Base-by-base conservation (phyloP, 1,140 invertebrate genomes). In the Mesaphorura yosii region DNA sequence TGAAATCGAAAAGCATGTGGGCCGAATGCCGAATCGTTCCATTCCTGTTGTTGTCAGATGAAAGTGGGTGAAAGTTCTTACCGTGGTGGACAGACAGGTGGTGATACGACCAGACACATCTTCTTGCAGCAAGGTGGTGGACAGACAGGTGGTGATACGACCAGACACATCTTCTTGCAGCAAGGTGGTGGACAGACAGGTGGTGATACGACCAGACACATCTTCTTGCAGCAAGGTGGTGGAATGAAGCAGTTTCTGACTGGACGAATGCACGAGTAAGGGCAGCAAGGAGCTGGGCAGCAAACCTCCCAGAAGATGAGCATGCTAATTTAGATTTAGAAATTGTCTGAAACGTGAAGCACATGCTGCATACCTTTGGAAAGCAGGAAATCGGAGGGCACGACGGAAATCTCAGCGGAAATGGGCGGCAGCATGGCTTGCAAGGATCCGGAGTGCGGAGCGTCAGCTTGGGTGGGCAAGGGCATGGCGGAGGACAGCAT, bases 201-300 rank as follows among this genome's bases (percentile, higher is more conserved):
- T 28, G n/a, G 1, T 5, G n/a, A 26, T 28, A 1, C 7, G 17
- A 46, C 6, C 17, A 23, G 7, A 28, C 29, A 12, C 12, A 3
- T 17, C 3, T 27, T 37, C 34, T 22, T 23, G 27, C 48, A 49
- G 22, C 48, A 49, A 15, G 48, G 29, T 39, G 48, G 48, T 0
- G 48, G 48, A 39, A 49, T 49, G n/a, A 49, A 49, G 19, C 48
- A 49, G 22, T 39, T 49, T 31, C 48, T 23, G 28, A 34, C 40
- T 26, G 49, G 49, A 19, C 38, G 31, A 28, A 51, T 51, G 20
- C 49, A 51, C 14, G 49, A 41, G 34, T 51, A 31, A 26, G 44
- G 53, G 17, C 46, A 40, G 20, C 53, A 55, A 28, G 53, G 48
- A 15, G 48, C 48, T n/a, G 53, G 53, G 38, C 53, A 55, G 25